phyloP scores from a whole-genome alignment of 2,888 invertebrate species.

The Acleris emargana region DNA sequence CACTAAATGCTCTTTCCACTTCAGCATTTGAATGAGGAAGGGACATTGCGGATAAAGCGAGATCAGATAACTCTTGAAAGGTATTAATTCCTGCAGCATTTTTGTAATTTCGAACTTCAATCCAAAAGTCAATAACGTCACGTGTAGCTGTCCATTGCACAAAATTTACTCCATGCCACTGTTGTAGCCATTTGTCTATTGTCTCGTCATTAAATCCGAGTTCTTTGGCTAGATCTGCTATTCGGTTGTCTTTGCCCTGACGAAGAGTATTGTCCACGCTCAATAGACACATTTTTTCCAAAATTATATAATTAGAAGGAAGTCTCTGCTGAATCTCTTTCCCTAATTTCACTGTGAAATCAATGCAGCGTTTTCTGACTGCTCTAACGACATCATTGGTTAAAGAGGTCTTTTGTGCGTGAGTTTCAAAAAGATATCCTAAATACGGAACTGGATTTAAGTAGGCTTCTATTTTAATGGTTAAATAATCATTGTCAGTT shows the following conservation, averaged over 20 bases:
- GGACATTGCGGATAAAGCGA: slow-evolving; percentile 37
- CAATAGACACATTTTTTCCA: slow-evolving; percentile 33
- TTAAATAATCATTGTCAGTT: slow-evolving; percentile 40
- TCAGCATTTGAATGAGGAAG: slow-evolving; percentile 43
- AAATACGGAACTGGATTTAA: no score
- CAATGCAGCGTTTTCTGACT: no score
- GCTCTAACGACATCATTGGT: no score
- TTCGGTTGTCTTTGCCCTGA: slow-evolving; percentile 34
- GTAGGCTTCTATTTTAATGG: no score
- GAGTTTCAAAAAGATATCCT: no score
- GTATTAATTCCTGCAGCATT: slow-evolving; percentile 40
- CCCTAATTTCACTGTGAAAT: slow-evolving; percentile 7
- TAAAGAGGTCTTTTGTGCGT: no score
- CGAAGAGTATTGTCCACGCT: slow-evolving; percentile 30
- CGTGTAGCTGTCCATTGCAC: no score
- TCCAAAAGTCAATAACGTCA: no score
- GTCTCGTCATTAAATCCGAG: slow-evolving; percentile 19
- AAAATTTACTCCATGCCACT: slow-evolving; percentile 39
- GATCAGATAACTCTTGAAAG: slow-evolving; percentile 38
- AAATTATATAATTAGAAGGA: slow-evolving; percentile 35
- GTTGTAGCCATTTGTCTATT: slow-evolving; percentile 35
- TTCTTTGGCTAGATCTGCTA: slow-evolving; percentile 30
- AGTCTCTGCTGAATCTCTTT: slow-evolving; percentile 39
- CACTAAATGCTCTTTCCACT: slow-evolving; percentile 41
- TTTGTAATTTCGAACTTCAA: slow-evolving; percentile 22